These are phyloP conservation scores for Enteromius mattozi DNA, from an alignment of 2,797 vertebrate genomes.

Conservation along the genomic window DNA sequence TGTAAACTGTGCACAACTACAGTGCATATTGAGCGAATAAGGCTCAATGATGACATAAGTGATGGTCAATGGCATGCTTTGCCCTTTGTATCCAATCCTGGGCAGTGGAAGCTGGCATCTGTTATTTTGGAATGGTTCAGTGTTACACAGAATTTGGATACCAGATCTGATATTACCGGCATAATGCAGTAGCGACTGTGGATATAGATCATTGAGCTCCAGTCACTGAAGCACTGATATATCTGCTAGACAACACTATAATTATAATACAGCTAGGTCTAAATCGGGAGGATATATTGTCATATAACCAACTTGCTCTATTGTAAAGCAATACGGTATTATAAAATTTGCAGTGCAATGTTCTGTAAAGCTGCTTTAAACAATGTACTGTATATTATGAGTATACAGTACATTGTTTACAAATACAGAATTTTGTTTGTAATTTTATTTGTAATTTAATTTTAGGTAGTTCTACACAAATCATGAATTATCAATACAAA, in stretches of 20 bases:
- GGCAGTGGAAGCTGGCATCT: slow-evolving; percentile 11
- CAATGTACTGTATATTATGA: too few relatives aligned
- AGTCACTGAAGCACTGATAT: background rate
- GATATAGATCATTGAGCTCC: background rate
- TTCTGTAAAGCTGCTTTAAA: too few relatives aligned
- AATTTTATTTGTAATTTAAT: background rate
- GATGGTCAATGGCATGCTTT: slow-evolving; percentile 22
- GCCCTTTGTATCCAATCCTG: slow-evolving; percentile 17
- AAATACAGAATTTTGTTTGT: too few relatives aligned
- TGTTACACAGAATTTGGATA: background rate
- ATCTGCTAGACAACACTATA: background rate
- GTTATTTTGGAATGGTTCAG: slow-evolving; percentile 28
- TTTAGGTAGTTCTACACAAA: background rate
- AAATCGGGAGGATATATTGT: too few relatives aligned
- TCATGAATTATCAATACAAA: background rate
- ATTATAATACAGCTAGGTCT: background rate
- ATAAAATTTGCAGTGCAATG: too few relatives aligned
- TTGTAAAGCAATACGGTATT: too few relatives aligned
- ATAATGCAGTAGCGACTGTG: background rate
- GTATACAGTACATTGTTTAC: too few relatives aligned
- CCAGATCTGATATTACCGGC: background rate
- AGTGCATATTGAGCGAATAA: background rate
- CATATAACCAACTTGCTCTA: too few relatives aligned
- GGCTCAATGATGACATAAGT: background rate
- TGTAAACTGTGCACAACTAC: slow-evolving; percentile 5